phyloP scores from a whole-genome alignment of 2,797 vertebrate species.

The Amphiprion clarkii region DNA sequence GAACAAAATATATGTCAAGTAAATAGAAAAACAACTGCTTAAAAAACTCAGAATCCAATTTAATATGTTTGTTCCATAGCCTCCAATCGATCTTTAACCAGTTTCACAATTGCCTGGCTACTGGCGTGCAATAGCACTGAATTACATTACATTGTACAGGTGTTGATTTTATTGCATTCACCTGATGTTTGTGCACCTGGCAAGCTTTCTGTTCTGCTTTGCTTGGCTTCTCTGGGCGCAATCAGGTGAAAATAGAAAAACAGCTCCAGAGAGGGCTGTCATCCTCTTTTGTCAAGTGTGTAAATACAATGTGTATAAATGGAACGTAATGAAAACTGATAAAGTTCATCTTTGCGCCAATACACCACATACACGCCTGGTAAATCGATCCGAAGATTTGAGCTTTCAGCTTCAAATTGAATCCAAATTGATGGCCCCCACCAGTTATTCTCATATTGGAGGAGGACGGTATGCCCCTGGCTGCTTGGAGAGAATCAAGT shows the following conservation, averaged over 20 bases:
- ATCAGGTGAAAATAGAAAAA: conserved; percentile 16
- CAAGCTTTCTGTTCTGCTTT: neutral
- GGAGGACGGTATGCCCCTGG: conserved; percentile 35
- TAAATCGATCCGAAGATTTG: conserved; percentile 43
- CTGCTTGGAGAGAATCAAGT: conserved; percentile 58
- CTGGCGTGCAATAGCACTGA: neutral
- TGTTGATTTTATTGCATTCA: conserved; percentile 21
- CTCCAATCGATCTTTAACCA: neutral
- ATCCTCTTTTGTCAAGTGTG: conserved; percentile 4
- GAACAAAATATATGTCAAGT: too few relatives aligned
- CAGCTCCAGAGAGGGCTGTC: neutral
- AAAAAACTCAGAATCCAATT: neutral
- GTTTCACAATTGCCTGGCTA: neutral
- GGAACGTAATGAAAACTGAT: conserved; percentile 33
- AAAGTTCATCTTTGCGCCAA: conserved; percentile 4
- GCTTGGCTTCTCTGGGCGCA: conserved; percentile 5
- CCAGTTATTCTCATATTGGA: conserved; percentile 44
- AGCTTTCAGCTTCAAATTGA: conserved; percentile 38
- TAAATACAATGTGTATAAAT: conserved; percentile 23
- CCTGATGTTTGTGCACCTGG: conserved; percentile 1
- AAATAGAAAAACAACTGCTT: too few relatives aligned
- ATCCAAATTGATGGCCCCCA: conserved; percentile 35
- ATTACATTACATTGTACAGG: neutral
- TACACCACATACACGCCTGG: neutral
- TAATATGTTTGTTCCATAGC: neutral